Conservation (phyloP, 1,140 invertebrate genomes). For the Drosophila navojoa region DNA sequence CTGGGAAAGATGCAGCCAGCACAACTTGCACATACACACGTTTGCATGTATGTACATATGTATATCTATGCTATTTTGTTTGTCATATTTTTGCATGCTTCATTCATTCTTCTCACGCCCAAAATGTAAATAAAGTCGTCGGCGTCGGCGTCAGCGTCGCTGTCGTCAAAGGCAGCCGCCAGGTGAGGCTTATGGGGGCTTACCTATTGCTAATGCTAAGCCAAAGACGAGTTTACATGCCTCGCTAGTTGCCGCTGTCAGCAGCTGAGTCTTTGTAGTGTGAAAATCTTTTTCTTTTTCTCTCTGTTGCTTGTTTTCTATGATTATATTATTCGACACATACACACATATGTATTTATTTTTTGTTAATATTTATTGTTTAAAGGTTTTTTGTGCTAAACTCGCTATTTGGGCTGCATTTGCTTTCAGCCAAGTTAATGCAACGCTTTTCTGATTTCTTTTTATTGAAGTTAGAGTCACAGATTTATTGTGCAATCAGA, state of each 20-base stretch:
- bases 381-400: conserved; percentile 28
- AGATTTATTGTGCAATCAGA: conserved; percentile 50
- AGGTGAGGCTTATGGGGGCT: conserved; percentile 7
- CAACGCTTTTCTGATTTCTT: conserved; percentile 72
- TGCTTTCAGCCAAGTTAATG: conserved; percentile 35
- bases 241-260: conserved; percentile 49
- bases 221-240: conserved; percentile 66
- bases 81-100: conserved; percentile 45
- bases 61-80: conserved; percentile 30
- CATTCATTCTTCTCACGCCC: conserved; percentile 71
- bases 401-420: conserved; percentile 28
- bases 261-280: conserved; percentile 53
- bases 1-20: conserved; percentile 48
- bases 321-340: conserved; percentile 59
- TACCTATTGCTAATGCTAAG: conserved; percentile 62
- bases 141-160: background rate
- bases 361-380: conserved; percentile 59
- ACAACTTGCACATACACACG: conserved; percentile 5
- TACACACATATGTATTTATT: background rate
- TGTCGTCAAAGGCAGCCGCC: background rate
- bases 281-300: conserved; percentile 66
- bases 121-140: conserved; percentile 74
- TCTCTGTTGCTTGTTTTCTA: conserved; percentile 48
- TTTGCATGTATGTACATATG: background rate
- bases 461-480: conserved; percentile 44